phyloP scores from a whole-genome alignment of 1,140 invertebrate genomes.

The Platorchestia sp. region DNA sequence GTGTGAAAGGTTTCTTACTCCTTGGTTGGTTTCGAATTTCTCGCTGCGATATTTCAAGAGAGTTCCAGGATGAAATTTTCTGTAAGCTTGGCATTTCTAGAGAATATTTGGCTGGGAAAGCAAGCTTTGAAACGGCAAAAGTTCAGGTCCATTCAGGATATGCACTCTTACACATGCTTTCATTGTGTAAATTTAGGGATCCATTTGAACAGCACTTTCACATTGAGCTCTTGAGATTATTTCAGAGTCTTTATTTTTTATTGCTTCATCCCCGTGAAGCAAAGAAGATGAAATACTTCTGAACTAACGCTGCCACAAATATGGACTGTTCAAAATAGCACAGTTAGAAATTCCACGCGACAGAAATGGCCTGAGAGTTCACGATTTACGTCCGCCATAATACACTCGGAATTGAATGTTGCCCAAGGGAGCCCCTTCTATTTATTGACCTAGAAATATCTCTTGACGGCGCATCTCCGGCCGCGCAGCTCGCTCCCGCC shows the following conservation, averaged over 20 bases:
- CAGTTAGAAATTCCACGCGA: background rate
- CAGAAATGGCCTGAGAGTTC: background rate
- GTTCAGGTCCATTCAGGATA: background rate
- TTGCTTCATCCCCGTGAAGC: background rate
- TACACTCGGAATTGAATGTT: slow-evolving; percentile 24
- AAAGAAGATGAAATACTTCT: background rate
- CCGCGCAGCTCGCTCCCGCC: background rate
- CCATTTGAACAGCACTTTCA: background rate
- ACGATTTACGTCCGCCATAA: background rate
- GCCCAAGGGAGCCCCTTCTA: background rate
- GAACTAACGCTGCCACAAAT: background rate
- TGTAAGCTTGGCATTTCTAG: background rate
- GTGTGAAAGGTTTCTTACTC: background rate
- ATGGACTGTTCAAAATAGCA: background rate
- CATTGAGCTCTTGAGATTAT: background rate
- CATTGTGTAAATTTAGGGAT: background rate
- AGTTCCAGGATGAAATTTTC: background rate
- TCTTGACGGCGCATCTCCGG: background rate
- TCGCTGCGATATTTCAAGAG: background rate
- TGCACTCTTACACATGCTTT: background rate
- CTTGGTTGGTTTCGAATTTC: background rate
- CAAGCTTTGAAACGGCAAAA: background rate
- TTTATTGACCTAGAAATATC: slow-evolving; percentile 28
- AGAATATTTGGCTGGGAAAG: background rate
- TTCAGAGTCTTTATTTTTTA: background rate